Evolutionary conservation across 2,797 vertebrate species (phyloP), one percentile per base, ranked within the genome.

Genomic region (Anniella stebbinsi): DNA sequence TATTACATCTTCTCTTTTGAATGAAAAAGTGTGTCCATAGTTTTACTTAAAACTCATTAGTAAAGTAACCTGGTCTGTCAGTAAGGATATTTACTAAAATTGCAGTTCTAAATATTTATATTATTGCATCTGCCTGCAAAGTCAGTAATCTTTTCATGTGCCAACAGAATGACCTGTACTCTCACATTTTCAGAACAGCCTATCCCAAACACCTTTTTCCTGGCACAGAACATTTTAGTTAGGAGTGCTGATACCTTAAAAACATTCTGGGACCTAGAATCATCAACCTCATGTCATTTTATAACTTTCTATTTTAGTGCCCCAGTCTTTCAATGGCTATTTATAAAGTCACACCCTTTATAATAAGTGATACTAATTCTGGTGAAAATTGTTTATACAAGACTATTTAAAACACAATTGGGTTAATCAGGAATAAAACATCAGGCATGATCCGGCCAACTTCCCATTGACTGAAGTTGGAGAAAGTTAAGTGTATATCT

Each of bases 41-140:
- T 89, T 92, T 82, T 77, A 90, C 30, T 38, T 84, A 91, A 81
- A 89, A 89, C 33, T 86, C 84, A 90, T 69, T 84, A 89, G 36
- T 90, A 81, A 63, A 82, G 86, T n/a, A n/a, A 45, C 87, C 93
- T 60, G 63, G 91, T 28, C 87, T 94, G 45, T 51, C 51, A 51
- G 51, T 51, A 51, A 51, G 10, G 7, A 23, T 57, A 10, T 11
- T 88, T 5, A 81, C 41, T 41, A 41, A 91, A 72, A 91, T 0
- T 89, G 88, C 80, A 51, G 57, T 85, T 90, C 54, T n/a, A 76
- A 75, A 38, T 72, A 67, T 1, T 5, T 73, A 51, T 72, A 67
- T 57, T 95, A 91, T 41, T 33, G 15, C 81, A 87, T 54, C 15
- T 12, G 10, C 38, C 3, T 72, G 76, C 18, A 73, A 73, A 80